Base-by-base conservation (phyloP, 2,113 vertebrate species). In the Sialia sialis region DNA sequence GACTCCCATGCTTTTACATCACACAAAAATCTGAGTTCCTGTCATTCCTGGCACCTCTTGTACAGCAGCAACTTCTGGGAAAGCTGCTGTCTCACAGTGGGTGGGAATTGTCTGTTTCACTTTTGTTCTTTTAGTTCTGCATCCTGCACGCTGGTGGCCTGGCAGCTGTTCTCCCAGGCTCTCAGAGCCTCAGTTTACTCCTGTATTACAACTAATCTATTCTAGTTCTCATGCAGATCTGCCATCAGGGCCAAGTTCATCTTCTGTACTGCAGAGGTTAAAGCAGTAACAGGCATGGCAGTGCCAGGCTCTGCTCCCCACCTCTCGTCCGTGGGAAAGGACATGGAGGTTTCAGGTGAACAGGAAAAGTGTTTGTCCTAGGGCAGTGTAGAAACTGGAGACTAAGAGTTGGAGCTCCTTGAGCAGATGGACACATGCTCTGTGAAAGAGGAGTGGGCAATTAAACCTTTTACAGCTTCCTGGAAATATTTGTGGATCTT, bases 91-190 rank as follows among this genome's bases (percentile, higher is more conserved):
- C 26, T 56, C 59, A 13, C 22, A 32, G n/a, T 77, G 34, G 12
- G 14, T 91, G 66, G 74, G 38, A 89, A 38, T 12, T 44, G 19
- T 52, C 48, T 87, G 14, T 46, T 89, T 88, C 14, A 55, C 18
- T 67, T 25, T 79, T 73, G 29, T 60, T 84, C 30, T 32, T 54
- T 64, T 25, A 32, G 26, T 77, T 86, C 55, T 60, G 29, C 38
- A n/a, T 87, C 55, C 2, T 14, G n/a, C 74, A 27, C 38, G 54
- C 32, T 41, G 41, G 41, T 95, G 83, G 63, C 54, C 38, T 79
- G 25, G 66, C 49, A 95, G 77, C 81, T 91, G n/a, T 66, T 86
- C 49, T 83, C 38, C 34, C 38, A 55, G 74, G 44, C 29, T 66
- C 41, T 90, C 56, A 64, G 32, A 85, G 60, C n/a, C 27, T 51